A percentile compares a stretch with the other conserved stretches of the same genome.
phyloP scores from a whole-genome alignment of 2,888 invertebrate species.

The Eupelmus urozonus region DNA sequence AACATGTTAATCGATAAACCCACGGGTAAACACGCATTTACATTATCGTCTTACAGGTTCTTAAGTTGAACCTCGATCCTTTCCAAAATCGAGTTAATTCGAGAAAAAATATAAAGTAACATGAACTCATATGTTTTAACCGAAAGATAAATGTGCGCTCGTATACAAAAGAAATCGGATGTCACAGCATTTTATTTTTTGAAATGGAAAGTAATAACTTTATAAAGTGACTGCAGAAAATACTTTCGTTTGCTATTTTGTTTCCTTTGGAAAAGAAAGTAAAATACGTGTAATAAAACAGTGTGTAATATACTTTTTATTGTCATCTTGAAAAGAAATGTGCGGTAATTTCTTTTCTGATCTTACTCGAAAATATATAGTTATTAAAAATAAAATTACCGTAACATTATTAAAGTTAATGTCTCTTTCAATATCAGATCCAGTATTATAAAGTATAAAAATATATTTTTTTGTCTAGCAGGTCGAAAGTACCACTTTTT shows the following conservation, averaged over 20 bases:
- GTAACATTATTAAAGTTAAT: too few relatives aligned
- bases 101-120: not conserved
- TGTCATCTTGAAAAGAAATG: not conserved
- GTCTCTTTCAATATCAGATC: too few relatives aligned
- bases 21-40: not conserved
- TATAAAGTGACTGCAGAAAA: not conserved
- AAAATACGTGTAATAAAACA: not conserved
- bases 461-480: too few relatives aligned
- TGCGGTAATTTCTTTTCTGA: not conserved
- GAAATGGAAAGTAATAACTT: constrained; percentile 21
- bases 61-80: not conserved
- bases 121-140: not conserved
- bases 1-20: constrained; percentile 23
- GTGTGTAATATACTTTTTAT: too few relatives aligned
- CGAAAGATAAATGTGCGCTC: not conserved
- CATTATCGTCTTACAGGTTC: constrained; percentile 9
- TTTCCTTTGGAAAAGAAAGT: constrained; percentile 24
- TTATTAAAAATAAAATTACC: not conserved
- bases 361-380: not conserved
- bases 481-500: too few relatives aligned
- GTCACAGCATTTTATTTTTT: not conserved
- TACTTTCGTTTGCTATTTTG: constrained; percentile 16
- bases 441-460: too few relatives aligned
- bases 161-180: not conserved
- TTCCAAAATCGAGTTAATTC: constrained; percentile 19